Percentiles rank a stretch among this genome's conserved stretches.
phyloP scores from a whole-genome alignment of 2,113 vertebrate species.

The Erinaceus europaeus region DNA sequence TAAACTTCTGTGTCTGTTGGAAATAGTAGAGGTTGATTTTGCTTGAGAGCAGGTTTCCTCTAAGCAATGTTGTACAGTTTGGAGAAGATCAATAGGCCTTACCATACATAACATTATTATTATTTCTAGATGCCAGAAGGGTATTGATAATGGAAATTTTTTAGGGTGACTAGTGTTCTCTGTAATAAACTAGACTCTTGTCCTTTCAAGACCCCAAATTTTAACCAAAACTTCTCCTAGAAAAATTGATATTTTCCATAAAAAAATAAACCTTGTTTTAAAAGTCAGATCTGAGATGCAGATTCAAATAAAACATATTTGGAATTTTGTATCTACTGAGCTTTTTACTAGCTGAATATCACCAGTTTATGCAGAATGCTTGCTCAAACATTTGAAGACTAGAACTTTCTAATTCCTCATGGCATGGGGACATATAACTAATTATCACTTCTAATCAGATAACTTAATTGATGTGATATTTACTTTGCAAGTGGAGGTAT shows the following conservation, averaged over 20 bases:
- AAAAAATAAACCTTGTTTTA: neutral
- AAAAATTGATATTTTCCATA: conserved; percentile 30
- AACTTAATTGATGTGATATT: neutral
- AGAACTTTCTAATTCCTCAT: neutral
- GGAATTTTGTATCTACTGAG: neutral
- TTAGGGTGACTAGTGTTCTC: conserved; percentile 47
- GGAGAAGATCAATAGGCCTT: neutral
- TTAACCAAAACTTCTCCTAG: conserved; percentile 29
- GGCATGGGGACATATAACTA: neutral
- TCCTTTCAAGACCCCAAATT: conserved; percentile 24
- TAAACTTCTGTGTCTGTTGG: neutral
- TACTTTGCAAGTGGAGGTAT: neutral
- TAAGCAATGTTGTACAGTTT: neutral
- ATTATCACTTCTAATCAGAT: neutral
- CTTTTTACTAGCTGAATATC: neutral
- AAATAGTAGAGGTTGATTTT: conserved; percentile 37
- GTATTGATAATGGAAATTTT: conserved; percentile 54
- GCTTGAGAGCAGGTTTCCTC: conserved; percentile 10
- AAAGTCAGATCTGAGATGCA: neutral
- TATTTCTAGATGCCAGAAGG: conserved; percentile 34
- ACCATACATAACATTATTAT: neutral
- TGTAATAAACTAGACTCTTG: conserved; percentile 36
- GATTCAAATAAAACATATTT: neutral
- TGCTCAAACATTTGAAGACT: too few relatives aligned
- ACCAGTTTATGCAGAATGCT: too few relatives aligned